Evolutionary conservation across 2,797 vertebrate species (phyloP), one percentile per base, ranked within the genome.

Genomic region (Trematocara caparti): DNA sequence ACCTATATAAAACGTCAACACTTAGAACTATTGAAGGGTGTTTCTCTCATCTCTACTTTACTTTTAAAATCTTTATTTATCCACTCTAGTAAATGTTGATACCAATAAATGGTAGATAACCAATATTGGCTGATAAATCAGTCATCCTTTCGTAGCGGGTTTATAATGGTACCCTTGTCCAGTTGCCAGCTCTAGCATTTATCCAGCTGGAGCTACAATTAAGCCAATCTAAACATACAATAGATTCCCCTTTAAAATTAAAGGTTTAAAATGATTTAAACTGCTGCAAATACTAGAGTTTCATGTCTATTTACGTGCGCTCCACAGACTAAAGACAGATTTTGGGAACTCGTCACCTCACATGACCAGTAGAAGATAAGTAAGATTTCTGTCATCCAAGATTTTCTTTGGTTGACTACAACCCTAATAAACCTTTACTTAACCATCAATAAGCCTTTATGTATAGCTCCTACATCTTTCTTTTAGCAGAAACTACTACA

Each of bases 341-440:
- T 71, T 45, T 30, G 9, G 10, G 43, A 30, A 7, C 64, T 30
- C 9, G 4, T 24, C 40, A 47, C 66, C 15, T 30, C 6, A 11
- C 21, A 27, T 17, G 40, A 71, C 40, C 9, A 71, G 21, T 27
- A 45, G 14, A 27, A 27, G 2, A 7, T 69, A 8, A 10, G 66
- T 47, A 47, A 47, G 15, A 30, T n/a, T 47, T 47, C 10, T 30
- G 66, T 71, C 66, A 47, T 30, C 24, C 64, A 69, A 27, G 1
- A 45, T 69, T 27, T 45, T 45, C 21, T 69, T 69, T 69, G 38
- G 38, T 69, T 69, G 21, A 45, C 14, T 69, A 45, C 8, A 66
- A 66, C 38, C 21, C 40, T 30, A 47, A 47, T 17, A 12, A 71
- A 30, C 24, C 27, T 71, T 47, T 47, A 47, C 24, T 17, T 36